phyloP scores from a whole-genome alignment of 2,888 invertebrate genomes.

The Drosophila ustulata region DNA sequence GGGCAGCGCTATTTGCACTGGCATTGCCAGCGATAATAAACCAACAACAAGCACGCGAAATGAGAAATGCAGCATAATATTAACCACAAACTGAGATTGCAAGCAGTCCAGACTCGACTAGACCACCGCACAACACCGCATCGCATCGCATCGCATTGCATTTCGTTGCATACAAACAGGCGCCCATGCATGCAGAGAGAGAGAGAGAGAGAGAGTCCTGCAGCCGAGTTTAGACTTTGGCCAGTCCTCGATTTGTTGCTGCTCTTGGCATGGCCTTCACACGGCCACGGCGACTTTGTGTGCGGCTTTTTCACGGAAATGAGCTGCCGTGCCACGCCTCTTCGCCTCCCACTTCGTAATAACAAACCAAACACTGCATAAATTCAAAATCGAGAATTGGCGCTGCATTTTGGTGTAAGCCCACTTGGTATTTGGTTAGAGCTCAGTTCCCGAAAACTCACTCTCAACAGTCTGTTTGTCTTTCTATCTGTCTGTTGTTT shows the following conservation, averaged over 20 bases:
- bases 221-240: neutral
- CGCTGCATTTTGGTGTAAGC: constrained; percentile 40
- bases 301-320: constrained; percentile 73
- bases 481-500: constrained; percentile 19
- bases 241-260: constrained; percentile 18
- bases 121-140: constrained; percentile 22
- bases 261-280: constrained; percentile 63
- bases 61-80: constrained; percentile 81
- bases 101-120: constrained; percentile 42
- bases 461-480: constrained; percentile 16
- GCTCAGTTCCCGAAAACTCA: constrained; percentile 43
- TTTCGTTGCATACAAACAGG: constrained; percentile 41
- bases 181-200: constrained; percentile 19
- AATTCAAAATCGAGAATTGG: constrained; percentile 67
- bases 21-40: constrained; percentile 75
- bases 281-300: constrained; percentile 67
- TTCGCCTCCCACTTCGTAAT: constrained; percentile 54
- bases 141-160: constrained; percentile 23
- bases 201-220: neutral
- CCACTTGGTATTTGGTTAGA: constrained; percentile 73
- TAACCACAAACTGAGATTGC: constrained; percentile 83
- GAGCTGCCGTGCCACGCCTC: constrained; percentile 49
- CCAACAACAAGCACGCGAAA: constrained; percentile 72
- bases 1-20: constrained; percentile 63
- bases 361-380: constrained; percentile 79